Evolutionary conservation across 2,113 vertebrate genomes (phyloP).

Genomic region (Ceyx cyanopectus): DNA sequence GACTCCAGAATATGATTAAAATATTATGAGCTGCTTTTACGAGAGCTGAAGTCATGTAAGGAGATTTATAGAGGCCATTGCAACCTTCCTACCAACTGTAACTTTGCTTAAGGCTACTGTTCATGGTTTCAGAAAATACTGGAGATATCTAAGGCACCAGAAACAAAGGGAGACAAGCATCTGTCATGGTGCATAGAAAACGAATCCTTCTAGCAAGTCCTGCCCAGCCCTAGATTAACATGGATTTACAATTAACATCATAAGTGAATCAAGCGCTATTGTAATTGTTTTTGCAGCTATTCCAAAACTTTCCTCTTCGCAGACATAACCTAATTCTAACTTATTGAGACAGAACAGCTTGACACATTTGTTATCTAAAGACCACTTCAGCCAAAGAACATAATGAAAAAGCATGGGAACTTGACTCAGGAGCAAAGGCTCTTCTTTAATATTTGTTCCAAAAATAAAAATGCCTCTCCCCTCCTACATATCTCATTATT

Average conservation of each 20-base stretch:
- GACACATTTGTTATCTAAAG: constrained; percentile 75
- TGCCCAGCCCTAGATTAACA: constrained; percentile 60
- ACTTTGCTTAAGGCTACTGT: constrained; percentile 60
- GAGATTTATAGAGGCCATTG: constrained; percentile 48
- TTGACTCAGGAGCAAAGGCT: constrained; percentile 68
- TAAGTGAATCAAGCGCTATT: constrained; percentile 24
- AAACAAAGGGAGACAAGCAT: constrained; percentile 34
- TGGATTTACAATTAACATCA: constrained; percentile 69
- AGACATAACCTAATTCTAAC: constrained; percentile 70
- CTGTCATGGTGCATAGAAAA: constrained; percentile 30
- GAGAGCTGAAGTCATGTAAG: constrained; percentile 42
- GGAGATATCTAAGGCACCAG: constrained; percentile 3
- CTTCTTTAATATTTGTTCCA: constrained; percentile 63
- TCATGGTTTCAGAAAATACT: constrained; percentile 36
- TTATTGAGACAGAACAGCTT: constrained; percentile 68
- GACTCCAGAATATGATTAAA: constrained; percentile 51
- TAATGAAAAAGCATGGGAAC: constrained; percentile 76
- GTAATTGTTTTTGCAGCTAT: constrained; percentile 71
- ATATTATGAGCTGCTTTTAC: constrained; percentile 55
- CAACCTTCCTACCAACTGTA: constrained; percentile 38
- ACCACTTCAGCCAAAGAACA: constrained; percentile 75
- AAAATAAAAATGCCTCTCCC: constrained; percentile 56
- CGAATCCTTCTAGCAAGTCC: constrained; percentile 62
- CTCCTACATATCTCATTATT: constrained; percentile 45
- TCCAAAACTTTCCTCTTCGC: constrained; percentile 64